Base-by-base conservation (phyloP, 2,797 vertebrate species). In the Cossypha polioptera region DNA sequence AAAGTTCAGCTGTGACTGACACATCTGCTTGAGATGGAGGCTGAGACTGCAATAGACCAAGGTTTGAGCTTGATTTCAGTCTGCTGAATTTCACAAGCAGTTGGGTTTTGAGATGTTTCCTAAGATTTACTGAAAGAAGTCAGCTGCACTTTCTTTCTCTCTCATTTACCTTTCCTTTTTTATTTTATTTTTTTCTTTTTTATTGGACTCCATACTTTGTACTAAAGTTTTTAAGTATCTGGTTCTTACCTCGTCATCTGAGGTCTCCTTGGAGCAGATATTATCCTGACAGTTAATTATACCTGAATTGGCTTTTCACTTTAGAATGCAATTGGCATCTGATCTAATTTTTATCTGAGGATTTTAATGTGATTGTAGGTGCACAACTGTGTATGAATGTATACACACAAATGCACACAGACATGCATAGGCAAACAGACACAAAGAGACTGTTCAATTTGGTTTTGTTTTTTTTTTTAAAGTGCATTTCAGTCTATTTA, bases 371-470 rank as follows among this genome's bases (percentile, higher is more conserved):
- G 80, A 40, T 19, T 74, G 14, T 61, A 68, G 16, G 25, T 61
- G 14, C 21, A 45, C 25, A 88, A 3, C 14, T 5, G 18, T 4
- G 4, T 57, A 10, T 55, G 20, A 35, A 25, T n/a, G 9, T 6
- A 2, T 45, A 26, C 7, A 29, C 8, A 36, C 3, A 51, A 26
- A 51, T 10, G 58, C 8, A 24, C 53, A 42, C 8, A 71, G 4
- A 36, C 14, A 45, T 18, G 35, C 7, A 35, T 3, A 57, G 28
- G 35, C 10, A 76, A 29, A 54, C 10, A 72, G 3, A 38, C 9
- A 47, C 10, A 53, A 31, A 61, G 6, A 59, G 0, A 31, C 4
- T 21, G 9, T 8, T 50, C 5, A 5, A 0, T 2, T 16, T 17
- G 3, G 20, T 45, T 45, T 45, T 22, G 5, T 45, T 45, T 45